Evolutionary conservation across 2,888 invertebrate genomes (phyloP).

Genomic region (Tachystola acroxantha): DNA sequence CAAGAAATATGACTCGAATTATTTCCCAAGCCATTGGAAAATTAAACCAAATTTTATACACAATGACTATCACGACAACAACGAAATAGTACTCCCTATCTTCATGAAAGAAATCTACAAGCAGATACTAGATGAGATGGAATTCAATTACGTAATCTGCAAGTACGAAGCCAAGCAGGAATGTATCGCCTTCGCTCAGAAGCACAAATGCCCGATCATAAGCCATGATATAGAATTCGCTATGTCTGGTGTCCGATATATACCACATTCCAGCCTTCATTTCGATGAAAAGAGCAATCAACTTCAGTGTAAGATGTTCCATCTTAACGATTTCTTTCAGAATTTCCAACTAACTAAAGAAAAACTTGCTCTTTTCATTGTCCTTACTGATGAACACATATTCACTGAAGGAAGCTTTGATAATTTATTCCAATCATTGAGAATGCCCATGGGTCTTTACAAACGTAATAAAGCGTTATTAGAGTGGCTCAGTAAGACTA

Average conservation of each 20-base stretch:
- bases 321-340: constrained; percentile 20
- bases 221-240: constrained; percentile 32
- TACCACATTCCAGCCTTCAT: constrained; percentile 18
- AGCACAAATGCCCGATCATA: constrained; percentile 32
- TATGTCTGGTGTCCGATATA: constrained; percentile 30
- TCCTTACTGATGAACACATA: constrained; percentile 23
- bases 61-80: not conserved
- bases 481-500: constrained; percentile 9
- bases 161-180: constrained; percentile 28
- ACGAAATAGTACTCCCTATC: constrained; percentile 17
- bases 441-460: not conserved
- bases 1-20: constrained; percentile 13
- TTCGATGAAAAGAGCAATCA: constrained; percentile 10
- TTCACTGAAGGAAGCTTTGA: constrained; percentile 23
- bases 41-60: too few species aligned
- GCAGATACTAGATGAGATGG: constrained; percentile 34
- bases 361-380: constrained; percentile 27
- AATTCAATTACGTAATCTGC: constrained; percentile 26
- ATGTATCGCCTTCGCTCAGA: constrained; percentile 32
- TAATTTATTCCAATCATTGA: constrained; percentile 14
- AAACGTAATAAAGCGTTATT: constrained; percentile 5
- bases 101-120: constrained; percentile 25
- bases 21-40: too few species aligned
- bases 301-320: constrained; percentile 22
- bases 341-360: constrained; percentile 21